Percentiles rank a stretch among this genome's conserved stretches.
Conservation (phyloP, 2,113 vertebrate species). For the Nothocercus julius region DNA sequence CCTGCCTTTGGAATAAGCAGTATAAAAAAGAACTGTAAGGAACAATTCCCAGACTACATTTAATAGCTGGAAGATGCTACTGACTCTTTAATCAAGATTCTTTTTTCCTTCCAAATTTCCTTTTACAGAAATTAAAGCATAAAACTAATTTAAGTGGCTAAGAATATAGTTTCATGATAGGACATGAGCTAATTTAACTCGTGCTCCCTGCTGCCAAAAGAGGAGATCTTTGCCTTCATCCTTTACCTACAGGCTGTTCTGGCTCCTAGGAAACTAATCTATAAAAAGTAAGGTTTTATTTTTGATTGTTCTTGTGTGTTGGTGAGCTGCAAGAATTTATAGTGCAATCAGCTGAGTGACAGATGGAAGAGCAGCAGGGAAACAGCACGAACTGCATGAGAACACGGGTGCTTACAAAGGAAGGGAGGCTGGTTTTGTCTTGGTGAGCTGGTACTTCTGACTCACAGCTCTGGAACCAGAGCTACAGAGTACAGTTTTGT, state of each 20-base stretch:
- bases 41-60: background rate
- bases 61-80: background rate
- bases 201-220: background rate
- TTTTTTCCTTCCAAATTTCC: background rate
- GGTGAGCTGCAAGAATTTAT: background rate
- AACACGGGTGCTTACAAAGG: background rate
- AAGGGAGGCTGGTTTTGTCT: background rate
- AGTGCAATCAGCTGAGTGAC: background rate
- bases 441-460: background rate
- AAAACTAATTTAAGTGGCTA: background rate
- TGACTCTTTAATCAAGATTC: background rate
- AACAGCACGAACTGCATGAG: background rate
- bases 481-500: background rate
- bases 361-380: background rate
- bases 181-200: background rate
- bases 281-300: background rate
- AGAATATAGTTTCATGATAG: background rate
- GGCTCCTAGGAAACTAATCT: background rate
- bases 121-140: background rate
- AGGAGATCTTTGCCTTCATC: background rate
- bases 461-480: background rate
- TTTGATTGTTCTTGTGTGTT: background rate
- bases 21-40: background rate
- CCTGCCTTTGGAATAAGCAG: background rate
- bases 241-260: background rate